phyloP scores from a whole-genome alignment of 1,140 invertebrate genomes.

The Drosophila nigrodunni region DNA sequence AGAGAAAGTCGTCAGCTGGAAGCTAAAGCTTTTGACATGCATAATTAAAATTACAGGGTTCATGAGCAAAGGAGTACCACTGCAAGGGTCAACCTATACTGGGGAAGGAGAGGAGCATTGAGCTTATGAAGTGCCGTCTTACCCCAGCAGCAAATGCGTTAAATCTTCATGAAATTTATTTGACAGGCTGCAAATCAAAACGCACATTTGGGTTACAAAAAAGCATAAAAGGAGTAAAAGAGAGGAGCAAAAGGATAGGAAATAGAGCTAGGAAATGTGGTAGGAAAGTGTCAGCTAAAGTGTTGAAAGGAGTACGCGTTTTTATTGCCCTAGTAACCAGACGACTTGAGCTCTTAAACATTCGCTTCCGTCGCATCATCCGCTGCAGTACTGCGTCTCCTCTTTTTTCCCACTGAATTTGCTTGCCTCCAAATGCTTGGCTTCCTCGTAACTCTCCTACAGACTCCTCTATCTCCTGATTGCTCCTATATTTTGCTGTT shows the following conservation, averaged over 20 bases:
- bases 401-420: too few relatives aligned
- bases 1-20: slow-evolving; percentile 9
- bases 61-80: too few relatives aligned
- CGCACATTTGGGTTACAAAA: neutral
- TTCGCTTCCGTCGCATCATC: slow-evolving; percentile 34
- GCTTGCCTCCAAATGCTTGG: too few relatives aligned
- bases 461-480: neutral
- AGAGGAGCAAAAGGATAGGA: neutral
- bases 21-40: slow-evolving; percentile 49
- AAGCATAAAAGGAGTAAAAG: neutral
- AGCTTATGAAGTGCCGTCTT: slow-evolving; percentile 55
- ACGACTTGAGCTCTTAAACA: slow-evolving; percentile 27
- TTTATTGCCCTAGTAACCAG: slow-evolving; percentile 52
- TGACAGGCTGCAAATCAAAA: slow-evolving; percentile 36
- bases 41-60: slow-evolving; percentile 51
- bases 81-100: neutral
- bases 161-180: slow-evolving; percentile 68
- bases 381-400: neutral
- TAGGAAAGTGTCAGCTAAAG: too few relatives aligned
- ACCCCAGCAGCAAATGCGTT: slow-evolving; percentile 64
- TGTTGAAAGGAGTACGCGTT: neutral
- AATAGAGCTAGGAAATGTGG: neutral
- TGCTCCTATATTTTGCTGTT: neutral
- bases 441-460: neutral
- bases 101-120: neutral